Conservation (phyloP, 2,888 invertebrate species). For the Rosalia funebris region DNA sequence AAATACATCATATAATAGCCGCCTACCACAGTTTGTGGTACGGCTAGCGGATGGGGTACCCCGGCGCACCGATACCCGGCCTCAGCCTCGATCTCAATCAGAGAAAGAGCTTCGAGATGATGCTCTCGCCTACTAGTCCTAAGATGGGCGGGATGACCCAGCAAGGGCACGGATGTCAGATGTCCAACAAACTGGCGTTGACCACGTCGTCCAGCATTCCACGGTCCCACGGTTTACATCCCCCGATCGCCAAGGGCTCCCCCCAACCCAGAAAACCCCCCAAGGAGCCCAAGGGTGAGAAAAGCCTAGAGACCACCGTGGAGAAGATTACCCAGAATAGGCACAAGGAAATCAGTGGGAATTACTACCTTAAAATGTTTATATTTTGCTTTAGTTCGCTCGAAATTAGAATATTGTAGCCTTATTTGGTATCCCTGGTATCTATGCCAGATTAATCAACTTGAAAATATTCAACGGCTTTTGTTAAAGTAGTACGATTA, state of each 20-base stretch:
- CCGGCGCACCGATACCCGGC: slow-evolving; percentile 45
- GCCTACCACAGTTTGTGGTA: slow-evolving; percentile 58
- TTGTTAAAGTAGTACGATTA: too few relatives aligned
- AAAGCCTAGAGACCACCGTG: slow-evolving; percentile 59
- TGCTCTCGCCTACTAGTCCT: slow-evolving; percentile 43
- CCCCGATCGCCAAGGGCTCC: slow-evolving; percentile 31
- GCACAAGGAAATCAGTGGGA: slow-evolving; percentile 53
- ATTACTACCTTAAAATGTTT: too few relatives aligned
- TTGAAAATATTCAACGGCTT: too few relatives aligned
- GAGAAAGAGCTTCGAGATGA: slow-evolving; percentile 51
- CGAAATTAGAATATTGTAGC: too few relatives aligned
- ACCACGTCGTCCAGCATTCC: slow-evolving; percentile 32
- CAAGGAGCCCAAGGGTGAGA: slow-evolving; percentile 56
- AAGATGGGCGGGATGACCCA: slow-evolving; percentile 38
- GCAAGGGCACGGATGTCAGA: slow-evolving; percentile 37
- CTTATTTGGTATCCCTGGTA: too few relatives aligned
- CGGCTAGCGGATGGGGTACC: slow-evolving; percentile 52
- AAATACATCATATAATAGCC: too few relatives aligned
- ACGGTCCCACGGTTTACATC: slow-evolving; percentile 24
- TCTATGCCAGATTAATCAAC: too few relatives aligned
- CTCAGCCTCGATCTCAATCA: slow-evolving; percentile 47
- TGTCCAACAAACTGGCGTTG: slow-evolving; percentile 31
- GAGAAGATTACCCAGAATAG: slow-evolving; percentile 60
- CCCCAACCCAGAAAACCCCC: slow-evolving; percentile 32
- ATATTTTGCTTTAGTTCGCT: too few relatives aligned